A percentile compares a stretch with the other conserved stretches of the same genome.
phyloP scores from a whole-genome alignment of 2,113 vertebrate species.

The Dipodomys ordii region DNA sequence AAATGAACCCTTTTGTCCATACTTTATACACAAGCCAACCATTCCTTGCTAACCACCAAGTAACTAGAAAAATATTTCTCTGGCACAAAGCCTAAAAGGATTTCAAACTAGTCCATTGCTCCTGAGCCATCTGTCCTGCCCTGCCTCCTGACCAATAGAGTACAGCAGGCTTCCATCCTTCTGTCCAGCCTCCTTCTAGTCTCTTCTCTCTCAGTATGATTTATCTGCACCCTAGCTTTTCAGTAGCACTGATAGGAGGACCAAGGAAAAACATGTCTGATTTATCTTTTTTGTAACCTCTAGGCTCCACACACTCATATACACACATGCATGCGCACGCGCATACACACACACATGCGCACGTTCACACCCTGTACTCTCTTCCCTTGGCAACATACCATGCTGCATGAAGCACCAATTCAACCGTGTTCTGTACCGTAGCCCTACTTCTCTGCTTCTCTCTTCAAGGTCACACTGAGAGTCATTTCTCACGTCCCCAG shows the following conservation, averaged over 20 bases:
- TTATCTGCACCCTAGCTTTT: fast-evolving
- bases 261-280: not conserved
- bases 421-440: not conserved
- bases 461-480: not conserved
- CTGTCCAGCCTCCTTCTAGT: not conserved
- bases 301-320: not conserved
- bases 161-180: not conserved
- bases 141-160: not conserved
- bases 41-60: not conserved
- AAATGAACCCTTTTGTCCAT: not conserved
- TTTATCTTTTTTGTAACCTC: not conserved
- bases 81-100: fast-evolving
- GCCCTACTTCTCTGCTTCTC: not conserved
- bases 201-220: not conserved
- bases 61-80: not conserved
- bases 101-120: not conserved
- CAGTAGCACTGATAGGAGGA: not conserved
- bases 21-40: not conserved
- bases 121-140: too few species aligned
- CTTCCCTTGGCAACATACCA: too few species aligned
- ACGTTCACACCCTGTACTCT: not conserved
- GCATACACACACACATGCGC: not conserved
- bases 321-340: not conserved
- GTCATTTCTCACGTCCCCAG: not conserved
- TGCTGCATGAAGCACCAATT: too few species aligned